Evolutionary conservation across 2,113 vertebrate species (phyloP).

Genomic region (Bombycilla garrulus): DNA sequence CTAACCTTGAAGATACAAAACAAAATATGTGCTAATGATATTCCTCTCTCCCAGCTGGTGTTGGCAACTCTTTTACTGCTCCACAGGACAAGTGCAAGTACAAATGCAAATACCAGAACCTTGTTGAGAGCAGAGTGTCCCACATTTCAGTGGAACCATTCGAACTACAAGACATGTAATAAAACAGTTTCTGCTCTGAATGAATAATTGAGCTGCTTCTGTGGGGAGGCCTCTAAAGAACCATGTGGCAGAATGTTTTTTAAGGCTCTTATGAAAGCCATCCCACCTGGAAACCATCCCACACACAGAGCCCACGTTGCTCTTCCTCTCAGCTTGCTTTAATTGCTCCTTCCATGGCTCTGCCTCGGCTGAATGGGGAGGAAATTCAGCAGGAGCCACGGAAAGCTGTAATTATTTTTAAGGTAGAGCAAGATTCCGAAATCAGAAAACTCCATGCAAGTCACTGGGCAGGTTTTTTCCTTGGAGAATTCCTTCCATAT

Average conservation of each 20-base stretch:
- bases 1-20: constrained; percentile 67
- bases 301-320: constrained; percentile 38
- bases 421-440: background rate
- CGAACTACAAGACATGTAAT: constrained; percentile 56
- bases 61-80: constrained; percentile 67
- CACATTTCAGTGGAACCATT: constrained; percentile 62
- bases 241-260: constrained; percentile 47
- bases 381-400: background rate
- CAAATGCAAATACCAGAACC: constrained; percentile 69
- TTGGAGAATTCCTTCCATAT: background rate
- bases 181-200: constrained; percentile 63
- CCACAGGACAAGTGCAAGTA: constrained; percentile 63
- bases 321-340: constrained; percentile 60
- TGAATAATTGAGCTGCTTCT: constrained; percentile 71
- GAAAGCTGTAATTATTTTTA: background rate
- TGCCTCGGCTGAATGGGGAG: background rate
- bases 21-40: constrained; percentile 72
- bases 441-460: background rate
- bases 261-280: constrained; percentile 48
- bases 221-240: constrained; percentile 56
- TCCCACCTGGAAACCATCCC: constrained; percentile 60
- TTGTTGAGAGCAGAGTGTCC: constrained; percentile 57
- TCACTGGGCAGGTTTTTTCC: background rate
- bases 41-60: constrained; percentile 68
- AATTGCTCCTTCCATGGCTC: constrained; percentile 52